phyloP scores from a whole-genome alignment of 2,888 invertebrate species.

The Pterobdella sp. region DNA sequence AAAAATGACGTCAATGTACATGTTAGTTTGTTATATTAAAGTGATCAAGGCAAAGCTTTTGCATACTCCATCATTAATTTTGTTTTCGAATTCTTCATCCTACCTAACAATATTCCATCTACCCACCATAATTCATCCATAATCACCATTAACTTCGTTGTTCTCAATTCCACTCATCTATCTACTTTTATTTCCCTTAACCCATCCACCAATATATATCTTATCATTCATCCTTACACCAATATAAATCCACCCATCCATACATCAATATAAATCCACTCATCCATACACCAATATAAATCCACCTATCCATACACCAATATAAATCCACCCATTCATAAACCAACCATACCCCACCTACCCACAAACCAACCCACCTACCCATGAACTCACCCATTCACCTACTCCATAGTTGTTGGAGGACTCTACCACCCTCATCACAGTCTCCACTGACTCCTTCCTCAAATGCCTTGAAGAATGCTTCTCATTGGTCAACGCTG shows the following conservation, averaged over 20 bases:
- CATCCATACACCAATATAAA: neutral
- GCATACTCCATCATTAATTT: no score
- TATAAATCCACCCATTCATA: neutral
- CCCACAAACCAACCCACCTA: neutral
- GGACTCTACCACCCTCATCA: conserved; percentile 65
- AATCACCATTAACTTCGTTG: no score
- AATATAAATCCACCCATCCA: neutral
- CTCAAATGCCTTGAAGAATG: conserved; percentile 73
- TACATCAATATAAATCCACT: neutral
- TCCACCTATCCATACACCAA: neutral
- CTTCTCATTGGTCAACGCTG: conserved; percentile 55
- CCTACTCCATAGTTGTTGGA: conserved; percentile 44
- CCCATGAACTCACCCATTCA: neutral
- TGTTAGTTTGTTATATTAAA: conserved; percentile 40
- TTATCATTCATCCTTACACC: neutral
- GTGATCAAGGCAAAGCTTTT: no score
- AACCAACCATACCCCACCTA: neutral
- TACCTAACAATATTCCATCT: neutral
- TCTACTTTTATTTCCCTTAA: neutral
- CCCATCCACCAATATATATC: neutral
- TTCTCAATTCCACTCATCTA: neutral
- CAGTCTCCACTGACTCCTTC: conserved; percentile 74
- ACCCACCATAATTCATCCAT: neutral
- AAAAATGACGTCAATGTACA: conserved; percentile 36
- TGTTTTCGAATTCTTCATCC: neutral